Conservation (phyloP, 2,113 vertebrate genomes). For the Phasianus colchicus region DNA sequence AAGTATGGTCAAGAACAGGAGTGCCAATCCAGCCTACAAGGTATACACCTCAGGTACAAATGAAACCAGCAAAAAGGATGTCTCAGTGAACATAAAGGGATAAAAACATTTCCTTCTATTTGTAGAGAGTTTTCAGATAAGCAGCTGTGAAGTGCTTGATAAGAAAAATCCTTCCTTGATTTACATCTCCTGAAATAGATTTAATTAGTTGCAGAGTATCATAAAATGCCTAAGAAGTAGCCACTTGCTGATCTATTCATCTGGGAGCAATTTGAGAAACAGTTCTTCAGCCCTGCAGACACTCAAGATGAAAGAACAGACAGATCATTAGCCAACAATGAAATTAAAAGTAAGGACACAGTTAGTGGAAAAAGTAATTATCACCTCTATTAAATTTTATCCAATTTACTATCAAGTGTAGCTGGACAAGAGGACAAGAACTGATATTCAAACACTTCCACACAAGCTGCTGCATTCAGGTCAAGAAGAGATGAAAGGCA, state of each 20-base stretch:
- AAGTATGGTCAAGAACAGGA: background rate
- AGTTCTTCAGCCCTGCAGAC: constrained; percentile 20
- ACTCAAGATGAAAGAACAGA: constrained; percentile 41
- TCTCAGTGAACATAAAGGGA: background rate
- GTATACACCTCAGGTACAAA: background rate
- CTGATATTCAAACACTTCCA: background rate
- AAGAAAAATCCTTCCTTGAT: constrained; percentile 33
- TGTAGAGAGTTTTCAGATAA: constrained; percentile 14
- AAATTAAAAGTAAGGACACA: constrained; percentile 66
- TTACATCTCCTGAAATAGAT: constrained; percentile 34
- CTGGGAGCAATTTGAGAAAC: constrained; percentile 36
- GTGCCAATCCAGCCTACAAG: background rate
- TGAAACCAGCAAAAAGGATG: background rate
- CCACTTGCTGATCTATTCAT: constrained; percentile 16
- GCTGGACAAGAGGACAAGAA: constrained; percentile 24
- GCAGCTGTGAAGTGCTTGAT: background rate
- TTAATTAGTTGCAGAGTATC: constrained; percentile 20
- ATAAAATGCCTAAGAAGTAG: constrained; percentile 53
- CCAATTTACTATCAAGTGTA: background rate
- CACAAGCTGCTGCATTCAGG: background rate
- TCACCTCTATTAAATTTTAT: constrained; percentile 53
- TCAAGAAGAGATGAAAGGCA: background rate
- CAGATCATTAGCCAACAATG: constrained; percentile 62
- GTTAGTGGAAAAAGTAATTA: constrained; percentile 40
- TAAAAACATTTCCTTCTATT: background rate